These are phyloP conservation scores for Microcaecilia unicolor DNA, from an alignment of 2,797 vertebrate genomes.

Conservation along the genomic window DNA sequence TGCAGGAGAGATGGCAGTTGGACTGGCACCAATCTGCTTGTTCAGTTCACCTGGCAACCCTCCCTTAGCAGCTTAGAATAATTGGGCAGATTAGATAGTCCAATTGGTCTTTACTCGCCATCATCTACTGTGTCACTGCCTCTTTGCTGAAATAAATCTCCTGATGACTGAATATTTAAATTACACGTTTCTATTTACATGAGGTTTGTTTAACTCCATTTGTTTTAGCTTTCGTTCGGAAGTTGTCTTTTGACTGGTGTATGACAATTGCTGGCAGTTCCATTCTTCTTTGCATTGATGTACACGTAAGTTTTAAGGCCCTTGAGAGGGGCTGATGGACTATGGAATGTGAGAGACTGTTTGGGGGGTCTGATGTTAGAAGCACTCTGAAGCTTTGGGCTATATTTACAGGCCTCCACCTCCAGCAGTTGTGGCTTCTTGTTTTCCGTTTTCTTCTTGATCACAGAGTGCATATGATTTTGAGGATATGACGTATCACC, in stretches of 20 bases:
- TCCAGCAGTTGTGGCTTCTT: conserved; percentile 11
- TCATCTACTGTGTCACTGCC: too few species aligned
- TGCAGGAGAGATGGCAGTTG: too few species aligned
- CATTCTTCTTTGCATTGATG: conserved; percentile 41
- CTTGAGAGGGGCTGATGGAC: conserved; percentile 15
- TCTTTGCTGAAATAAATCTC: too few species aligned
- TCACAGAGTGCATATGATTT: conserved; percentile 19
- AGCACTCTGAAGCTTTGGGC: conserved; percentile 22
- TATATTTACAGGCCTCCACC: not conserved
- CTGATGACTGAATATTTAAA: too few species aligned
- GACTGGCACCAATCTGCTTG: too few species aligned
- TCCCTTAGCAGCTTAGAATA: too few species aligned
- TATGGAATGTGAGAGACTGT: not conserved
- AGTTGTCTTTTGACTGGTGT: conserved; percentile 11
- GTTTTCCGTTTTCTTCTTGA: conserved; percentile 16
- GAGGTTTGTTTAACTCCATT: conserved; percentile 23
- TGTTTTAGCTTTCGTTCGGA: conserved; percentile 38
- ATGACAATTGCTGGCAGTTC: not conserved
- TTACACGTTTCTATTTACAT: conserved; percentile 15
- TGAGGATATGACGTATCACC: not conserved
- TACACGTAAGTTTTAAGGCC: not conserved
- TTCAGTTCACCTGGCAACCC: too few species aligned
- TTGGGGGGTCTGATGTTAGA: conserved; percentile 34
- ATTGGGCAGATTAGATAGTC: too few species aligned
- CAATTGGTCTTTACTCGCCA: too few species aligned